Evolutionary conservation across 2,113 vertebrate genomes (phyloP).

Genomic region (Pseudois nayaur): DNA sequence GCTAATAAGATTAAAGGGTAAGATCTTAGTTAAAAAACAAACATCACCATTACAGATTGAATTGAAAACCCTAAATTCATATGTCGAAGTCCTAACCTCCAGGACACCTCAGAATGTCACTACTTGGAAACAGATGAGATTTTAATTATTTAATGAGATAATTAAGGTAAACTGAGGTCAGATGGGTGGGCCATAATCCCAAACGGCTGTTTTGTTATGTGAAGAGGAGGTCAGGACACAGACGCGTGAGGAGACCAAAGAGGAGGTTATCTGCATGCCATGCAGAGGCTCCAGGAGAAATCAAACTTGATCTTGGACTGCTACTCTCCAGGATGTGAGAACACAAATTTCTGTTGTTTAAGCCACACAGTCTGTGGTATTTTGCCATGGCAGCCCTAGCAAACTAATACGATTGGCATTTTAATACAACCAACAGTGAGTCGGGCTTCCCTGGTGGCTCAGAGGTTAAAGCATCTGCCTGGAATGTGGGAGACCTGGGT

Average conservation of each 20-base stretch:
- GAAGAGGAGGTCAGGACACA: background rate
- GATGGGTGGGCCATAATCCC: background rate
- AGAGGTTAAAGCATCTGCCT: no score
- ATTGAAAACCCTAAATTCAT: background rate
- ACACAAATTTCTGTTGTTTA: background rate
- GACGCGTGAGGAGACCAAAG: background rate
- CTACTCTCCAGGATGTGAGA: background rate
- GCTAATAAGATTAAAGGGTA: background rate
- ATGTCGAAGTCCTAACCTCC: background rate
- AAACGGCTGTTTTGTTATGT: background rate
- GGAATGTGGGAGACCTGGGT: no score
- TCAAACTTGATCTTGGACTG: background rate
- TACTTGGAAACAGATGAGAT: background rate
- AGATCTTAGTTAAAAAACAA: background rate
- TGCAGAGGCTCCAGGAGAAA: background rate
- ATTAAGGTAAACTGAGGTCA: background rate
- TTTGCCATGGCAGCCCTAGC: background rate
- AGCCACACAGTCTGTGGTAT: background rate
- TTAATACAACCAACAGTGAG: background rate
- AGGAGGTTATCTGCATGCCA: background rate
- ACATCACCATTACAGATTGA: background rate
- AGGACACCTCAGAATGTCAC: background rate
- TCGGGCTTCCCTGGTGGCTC: no score
- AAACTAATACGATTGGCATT: background rate
- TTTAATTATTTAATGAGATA: background rate